These are phyloP conservation scores for Harlomillsia oculata DNA, from an alignment of 1,140 invertebrate species.

Conservation along the genomic window DNA sequence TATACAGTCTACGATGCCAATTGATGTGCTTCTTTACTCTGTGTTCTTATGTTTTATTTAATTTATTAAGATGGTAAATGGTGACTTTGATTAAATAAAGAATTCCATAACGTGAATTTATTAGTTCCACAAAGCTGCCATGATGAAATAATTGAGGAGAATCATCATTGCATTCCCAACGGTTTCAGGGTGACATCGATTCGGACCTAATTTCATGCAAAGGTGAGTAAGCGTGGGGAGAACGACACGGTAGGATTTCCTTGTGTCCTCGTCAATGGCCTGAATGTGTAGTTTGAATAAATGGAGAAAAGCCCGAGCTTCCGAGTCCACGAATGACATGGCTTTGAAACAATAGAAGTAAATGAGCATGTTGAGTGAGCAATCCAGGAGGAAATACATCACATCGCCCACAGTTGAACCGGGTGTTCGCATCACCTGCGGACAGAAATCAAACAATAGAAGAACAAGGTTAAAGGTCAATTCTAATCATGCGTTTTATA, in stretches of 20 bases:
- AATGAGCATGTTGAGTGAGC: neutral
- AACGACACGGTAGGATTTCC: neutral
- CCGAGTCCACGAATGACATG: neutral
- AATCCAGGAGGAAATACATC: conserved; percentile 6
- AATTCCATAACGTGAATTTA: too few species aligned
- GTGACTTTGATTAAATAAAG: too few species aligned
- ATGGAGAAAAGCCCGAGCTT: neutral
- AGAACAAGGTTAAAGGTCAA: too few species aligned
- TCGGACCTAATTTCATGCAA: conserved; percentile 6
- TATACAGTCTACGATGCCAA: too few species aligned
- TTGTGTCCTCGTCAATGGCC: neutral
- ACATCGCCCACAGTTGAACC: conserved; percentile 1
- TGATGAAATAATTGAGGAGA: neutral
- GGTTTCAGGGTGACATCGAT: neutral
- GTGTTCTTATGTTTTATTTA: too few species aligned
- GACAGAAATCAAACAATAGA: too few species aligned
- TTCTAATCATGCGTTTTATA: too few species aligned
- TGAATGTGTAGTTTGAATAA: neutral
- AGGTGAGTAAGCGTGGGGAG: neutral
- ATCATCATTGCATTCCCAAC: conserved; percentile 4
- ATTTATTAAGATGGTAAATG: too few species aligned
- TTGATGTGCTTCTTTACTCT: too few species aligned
- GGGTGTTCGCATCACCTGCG: conserved; percentile 3
- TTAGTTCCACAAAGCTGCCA: conserved; percentile 11
- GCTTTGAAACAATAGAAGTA: conserved; percentile 1